Base-by-base conservation (phyloP, 2,888 invertebrate genomes). In the Morpho deidamia region DNA sequence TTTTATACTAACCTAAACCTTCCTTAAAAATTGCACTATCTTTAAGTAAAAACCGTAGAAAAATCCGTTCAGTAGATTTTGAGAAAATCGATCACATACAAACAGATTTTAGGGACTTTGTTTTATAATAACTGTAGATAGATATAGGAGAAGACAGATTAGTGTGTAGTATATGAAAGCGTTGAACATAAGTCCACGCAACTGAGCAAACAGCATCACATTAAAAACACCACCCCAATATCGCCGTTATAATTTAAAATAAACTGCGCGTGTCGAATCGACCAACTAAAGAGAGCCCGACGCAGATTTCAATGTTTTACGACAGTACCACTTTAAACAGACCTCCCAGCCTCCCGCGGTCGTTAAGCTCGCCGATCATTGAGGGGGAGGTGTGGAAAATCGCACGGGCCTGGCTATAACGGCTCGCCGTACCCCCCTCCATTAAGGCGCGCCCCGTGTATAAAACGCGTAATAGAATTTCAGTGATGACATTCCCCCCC, bases 401-500 rank as follows among this genome's bases (percentile, higher is more conserved):
- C 68, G 74, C 69, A 68, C 71, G 70, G 81, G 70, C 80, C 84
- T 74, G 65, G 68, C 69, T 77, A 76, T 77, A 80, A 78, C 78
- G 80, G 84, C 48, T 48, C 32, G n/a, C 33, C 9, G 8, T 77
- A 76, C 76, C 76, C 76, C 73, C 70, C 78, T 80, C 77, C 78
- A 73, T 71, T 69, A 72, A 66, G 81, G 79, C 79, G 74, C 76
- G 76, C 78, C 79, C 74, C 76, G 77, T 75, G 81, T 83, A 84
- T 86, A 85, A 84, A 86, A 83, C 80, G 81, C 75, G 83, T 87
- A 87, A 87, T 87, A 87, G 87, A 87, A 87, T 87, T 87, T 81
- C 82, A 76, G 78, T 71, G 79, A 78, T 78, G 81, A 81, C 77
- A 48, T 71, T 71, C 72, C 69, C 69, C 81, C 71, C 62, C 61